phyloP scores from a whole-genome alignment of 2,113 vertebrate genomes.

The Vidua macroura region DNA sequence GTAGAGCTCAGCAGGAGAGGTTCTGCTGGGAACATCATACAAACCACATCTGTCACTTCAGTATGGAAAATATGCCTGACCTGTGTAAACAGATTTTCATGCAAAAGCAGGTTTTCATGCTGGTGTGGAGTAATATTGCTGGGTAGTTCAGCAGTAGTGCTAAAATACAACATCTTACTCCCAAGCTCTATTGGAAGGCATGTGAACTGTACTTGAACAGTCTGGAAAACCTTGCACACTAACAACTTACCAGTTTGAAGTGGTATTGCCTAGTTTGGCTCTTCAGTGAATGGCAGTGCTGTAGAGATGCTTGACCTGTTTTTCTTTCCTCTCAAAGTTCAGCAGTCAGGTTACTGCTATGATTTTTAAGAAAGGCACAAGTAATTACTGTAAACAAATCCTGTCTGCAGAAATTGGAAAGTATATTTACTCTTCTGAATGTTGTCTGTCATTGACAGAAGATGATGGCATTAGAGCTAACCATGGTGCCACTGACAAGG shows the following conservation, averaged over 20 bases:
- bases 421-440: background rate
- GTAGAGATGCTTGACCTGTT: background rate
- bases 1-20: background rate
- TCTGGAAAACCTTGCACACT: background rate
- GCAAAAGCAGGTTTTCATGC: background rate
- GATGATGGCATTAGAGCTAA: background rate
- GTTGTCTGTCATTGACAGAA: background rate
- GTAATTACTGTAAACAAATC: background rate
- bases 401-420: background rate
- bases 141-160: background rate
- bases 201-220: background rate
- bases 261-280: background rate
- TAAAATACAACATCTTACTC: background rate
- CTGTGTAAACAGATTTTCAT: background rate
- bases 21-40: background rate
- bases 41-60: background rate
- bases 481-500: background rate
- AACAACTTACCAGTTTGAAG: background rate
- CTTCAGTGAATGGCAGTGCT: background rate
- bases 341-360: background rate
- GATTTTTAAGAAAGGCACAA: background rate
- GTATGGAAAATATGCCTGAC: background rate
- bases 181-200: background rate
- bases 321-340: background rate
- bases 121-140: background rate